Evolutionary conservation across 2,113 vertebrate genomes (phyloP).

Genomic region (Pseudopodoces humilis): DNA sequence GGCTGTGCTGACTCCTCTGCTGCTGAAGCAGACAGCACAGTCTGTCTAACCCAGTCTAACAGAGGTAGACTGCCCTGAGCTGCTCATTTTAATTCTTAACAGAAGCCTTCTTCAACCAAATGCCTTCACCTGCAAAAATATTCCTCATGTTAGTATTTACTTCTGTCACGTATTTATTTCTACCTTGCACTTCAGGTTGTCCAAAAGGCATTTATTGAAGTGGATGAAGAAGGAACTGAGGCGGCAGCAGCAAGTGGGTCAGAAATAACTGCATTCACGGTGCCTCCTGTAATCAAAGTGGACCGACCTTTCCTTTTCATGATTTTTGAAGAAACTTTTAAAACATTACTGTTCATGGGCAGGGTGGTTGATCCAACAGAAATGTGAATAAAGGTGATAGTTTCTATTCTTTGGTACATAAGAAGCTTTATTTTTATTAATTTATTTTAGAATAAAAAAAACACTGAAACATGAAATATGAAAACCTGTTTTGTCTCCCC

Average conservation of each 20-base stretch:
- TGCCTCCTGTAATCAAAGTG: slow-evolving; percentile 77
- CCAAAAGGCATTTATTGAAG: slow-evolving; percentile 86
- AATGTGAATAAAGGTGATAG: slow-evolving; percentile 41
- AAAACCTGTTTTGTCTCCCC: neutral
- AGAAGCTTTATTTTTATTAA: neutral
- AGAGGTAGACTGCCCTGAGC: neutral
- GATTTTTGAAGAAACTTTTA: slow-evolving; percentile 87
- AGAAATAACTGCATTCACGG: slow-evolving; percentile 79
- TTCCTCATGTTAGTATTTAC: neutral
- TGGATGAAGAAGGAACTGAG: slow-evolving; percentile 85
- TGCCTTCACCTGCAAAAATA: neutral
- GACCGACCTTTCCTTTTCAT: slow-evolving; percentile 88
- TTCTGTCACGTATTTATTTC: neutral
- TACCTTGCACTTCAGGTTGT: slow-evolving; percentile 75
- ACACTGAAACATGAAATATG: neutral
- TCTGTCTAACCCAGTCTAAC: neutral
- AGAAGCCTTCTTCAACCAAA: neutral
- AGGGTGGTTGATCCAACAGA: slow-evolving; percentile 85
- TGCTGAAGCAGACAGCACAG: neutral
- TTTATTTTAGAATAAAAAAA: slow-evolving; percentile 23
- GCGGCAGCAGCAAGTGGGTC: slow-evolving; percentile 75
- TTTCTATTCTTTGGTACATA: neutral
- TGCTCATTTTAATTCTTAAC: neutral
- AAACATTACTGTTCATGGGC: slow-evolving; percentile 87
- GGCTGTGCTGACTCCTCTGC: neutral